Evolutionary conservation across 2,888 invertebrate species (phyloP).

Genomic region (Mongoloraphidia duomilia): DNA sequence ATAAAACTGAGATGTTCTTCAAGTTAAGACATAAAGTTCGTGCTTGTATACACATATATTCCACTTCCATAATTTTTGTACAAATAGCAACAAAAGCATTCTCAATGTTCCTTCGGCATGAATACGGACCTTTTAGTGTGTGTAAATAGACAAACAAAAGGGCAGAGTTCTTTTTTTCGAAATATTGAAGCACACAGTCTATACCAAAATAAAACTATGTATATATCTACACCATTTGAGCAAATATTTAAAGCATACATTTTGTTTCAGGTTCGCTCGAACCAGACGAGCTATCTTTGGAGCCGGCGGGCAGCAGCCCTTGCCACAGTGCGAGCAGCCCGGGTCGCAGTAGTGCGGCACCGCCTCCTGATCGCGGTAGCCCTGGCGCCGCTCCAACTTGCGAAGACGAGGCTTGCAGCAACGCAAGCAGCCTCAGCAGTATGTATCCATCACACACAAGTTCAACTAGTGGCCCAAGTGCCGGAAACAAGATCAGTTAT

Average conservation of each 20-base stretch:
- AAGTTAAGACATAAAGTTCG: too few relatives aligned
- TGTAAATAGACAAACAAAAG: too few relatives aligned
- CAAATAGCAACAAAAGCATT: too few relatives aligned
- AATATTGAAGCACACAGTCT: too few relatives aligned
- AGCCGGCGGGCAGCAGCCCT: constrained; percentile 33
- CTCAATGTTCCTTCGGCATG: too few relatives aligned
- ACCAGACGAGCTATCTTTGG: constrained; percentile 63
- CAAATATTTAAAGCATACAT: background rate
- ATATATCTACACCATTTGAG: too few relatives aligned
- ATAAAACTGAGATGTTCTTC: too few relatives aligned
- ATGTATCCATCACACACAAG: constrained; percentile 30
- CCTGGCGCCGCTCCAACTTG: constrained; percentile 32
- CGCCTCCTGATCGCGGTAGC: constrained; percentile 16
- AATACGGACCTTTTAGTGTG: too few relatives aligned
- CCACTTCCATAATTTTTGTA: too few relatives aligned
- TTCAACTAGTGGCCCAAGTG: constrained; percentile 19
- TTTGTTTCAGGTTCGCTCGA: constrained; percentile 59
- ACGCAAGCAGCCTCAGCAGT: constrained; percentile 48
- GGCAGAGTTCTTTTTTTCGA: too few relatives aligned
- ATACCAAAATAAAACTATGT: too few relatives aligned
- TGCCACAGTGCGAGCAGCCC: constrained; percentile 23
- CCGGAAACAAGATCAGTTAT: constrained; percentile 27
- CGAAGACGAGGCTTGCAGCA: constrained; percentile 59
- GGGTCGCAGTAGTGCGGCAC: constrained; percentile 5
- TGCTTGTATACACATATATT: too few relatives aligned